phyloP scores from a whole-genome alignment of 2,888 invertebrate genomes.

The Philhelius pedissequus region DNA sequence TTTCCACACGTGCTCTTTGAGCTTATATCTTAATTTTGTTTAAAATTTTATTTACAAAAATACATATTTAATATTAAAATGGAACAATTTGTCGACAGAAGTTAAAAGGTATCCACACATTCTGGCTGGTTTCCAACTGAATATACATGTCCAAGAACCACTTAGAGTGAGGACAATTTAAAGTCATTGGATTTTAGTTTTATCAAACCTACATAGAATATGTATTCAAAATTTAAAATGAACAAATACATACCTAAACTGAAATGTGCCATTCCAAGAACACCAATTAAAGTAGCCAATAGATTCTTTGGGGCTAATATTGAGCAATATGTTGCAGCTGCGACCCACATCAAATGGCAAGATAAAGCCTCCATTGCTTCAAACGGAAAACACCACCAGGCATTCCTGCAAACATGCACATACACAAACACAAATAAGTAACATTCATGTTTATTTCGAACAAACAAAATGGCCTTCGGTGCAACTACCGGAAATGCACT shows the following conservation, averaged over 20 bases:
- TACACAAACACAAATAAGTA: constrained; percentile 33
- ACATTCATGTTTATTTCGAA: constrained; percentile 27
- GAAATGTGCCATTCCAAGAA: constrained; percentile 93
- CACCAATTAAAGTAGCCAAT: constrained; percentile 91
- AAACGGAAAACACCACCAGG: constrained; percentile 94
- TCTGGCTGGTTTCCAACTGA: too few relatives aligned
- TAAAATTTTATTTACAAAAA: too few relatives aligned
- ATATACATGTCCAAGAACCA: too few relatives aligned
- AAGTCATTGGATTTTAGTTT: background rate
- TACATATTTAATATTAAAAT: too few relatives aligned
- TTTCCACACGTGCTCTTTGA: too few relatives aligned
- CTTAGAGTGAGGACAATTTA: too few relatives aligned
- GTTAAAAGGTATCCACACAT: too few relatives aligned
- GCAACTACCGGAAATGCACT: constrained; percentile 72
- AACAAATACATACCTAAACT: constrained; percentile 81
- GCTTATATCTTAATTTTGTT: too few relatives aligned
- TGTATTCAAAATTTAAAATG: constrained; percentile 17
- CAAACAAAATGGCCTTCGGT: constrained; percentile 8
- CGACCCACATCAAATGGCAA: constrained; percentile 94
- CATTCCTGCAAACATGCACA: constrained; percentile 81
- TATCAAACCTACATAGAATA: background rate
- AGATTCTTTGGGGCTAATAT: constrained; percentile 90
- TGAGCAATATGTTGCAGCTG: constrained; percentile 92
- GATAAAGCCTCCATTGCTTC: constrained; percentile 92
- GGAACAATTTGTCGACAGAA: too few relatives aligned